Base-by-base conservation (phyloP, 1,140 invertebrate species). In the Thalassaphorura encarpata region DNA sequence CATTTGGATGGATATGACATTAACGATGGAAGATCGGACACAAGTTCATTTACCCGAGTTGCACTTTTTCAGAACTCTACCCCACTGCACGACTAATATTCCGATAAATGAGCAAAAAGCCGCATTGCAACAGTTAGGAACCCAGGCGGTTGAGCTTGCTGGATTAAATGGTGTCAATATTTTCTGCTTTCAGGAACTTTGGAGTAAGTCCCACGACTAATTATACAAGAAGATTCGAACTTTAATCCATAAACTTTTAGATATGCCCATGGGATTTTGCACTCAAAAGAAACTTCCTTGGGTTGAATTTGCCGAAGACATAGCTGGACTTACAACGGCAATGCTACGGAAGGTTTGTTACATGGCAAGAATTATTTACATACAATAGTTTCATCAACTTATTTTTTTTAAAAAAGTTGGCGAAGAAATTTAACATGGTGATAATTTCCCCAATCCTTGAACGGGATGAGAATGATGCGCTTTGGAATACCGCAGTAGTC, bases 271-370 rank as follows among this genome's bases (percentile, higher is more conserved):
- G 21, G 55, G 31, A 13, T 51, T 57, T 39, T 57, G 55, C 41
- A 57, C 55, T 1, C 46, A 50, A 24, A 51, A 57, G n/a, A 57
- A 57, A 57, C 49, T 57, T 11, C 55, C 55, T 5, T 57, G 55
- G 55, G 43, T 47, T 21, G 55, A 57, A 47, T 57, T 57, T 42
- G 55, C 55, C 29, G 55, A 57, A 46, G 48, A 57, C 52, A 40
- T 31, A 40, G n/a, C 26, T 3, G 55, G 55, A 11, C 24, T 24
- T 16, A 57, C 55, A 2, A 57, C 55, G 16, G 4, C 15, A 18
- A 13, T 23, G 0, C 24, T 57, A 15, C 39, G 29, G 28, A 45
- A 50, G 42, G 48, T 52, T 23, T 18, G 39, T 6, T 27, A 16
- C 6, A 19, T 11, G 19, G 11, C 26, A 23, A 29, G 18, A 23